Base-by-base conservation (phyloP, 2,113 vertebrate genomes). In the Sula dactylatra region DNA sequence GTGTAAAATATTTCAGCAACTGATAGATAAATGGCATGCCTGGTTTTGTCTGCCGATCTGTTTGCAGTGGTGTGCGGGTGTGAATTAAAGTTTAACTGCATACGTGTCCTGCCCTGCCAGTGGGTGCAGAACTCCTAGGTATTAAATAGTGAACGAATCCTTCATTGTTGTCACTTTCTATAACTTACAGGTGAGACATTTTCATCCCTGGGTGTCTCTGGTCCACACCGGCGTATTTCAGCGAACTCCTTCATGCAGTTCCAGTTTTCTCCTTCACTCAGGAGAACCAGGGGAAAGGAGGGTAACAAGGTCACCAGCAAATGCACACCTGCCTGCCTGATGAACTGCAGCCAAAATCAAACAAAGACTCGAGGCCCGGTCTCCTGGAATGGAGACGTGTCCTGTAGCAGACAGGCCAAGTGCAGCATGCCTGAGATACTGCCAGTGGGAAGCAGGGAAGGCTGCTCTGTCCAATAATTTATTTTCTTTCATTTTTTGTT, bases 401-500 rank as follows among this genome's bases (percentile, higher is more conserved):
- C 47, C 36, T 78, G 20, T 31, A 62, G 52, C 88, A 93, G 83
- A 27, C 16, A 50, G 58, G 29, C 83, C 58, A 54, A 87, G 40
- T 4, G 0, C 0, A 5, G 40, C 4, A 22, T 96, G 89, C 87
- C 65, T 93, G 76, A 92, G 90, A 70, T 56, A 27, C 40, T 94
- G 94, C 88, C 78, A 87, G 66, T 44, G 80, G 64, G 69, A 79
- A 84, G 69, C 52, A 69, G 82, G 78, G 78, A 81, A 87, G 45
- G 56, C 89, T 54, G 32, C n/a, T 95, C 80, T 91, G 76, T 52
- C 87, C 83, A 92, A 50, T 83, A 73, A 78, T 17, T 81, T 56
- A 40, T 92, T 96, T 95, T 78, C 88, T 88, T 95, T 92, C 74
- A 18, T 90, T 94, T 94, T 84, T 89, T 76, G 15, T 91, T 91